A percentile compares a stretch with the other conserved stretches of the same genome.
Conservation (phyloP, 2,113 vertebrate species). For the Galbula dea region DNA sequence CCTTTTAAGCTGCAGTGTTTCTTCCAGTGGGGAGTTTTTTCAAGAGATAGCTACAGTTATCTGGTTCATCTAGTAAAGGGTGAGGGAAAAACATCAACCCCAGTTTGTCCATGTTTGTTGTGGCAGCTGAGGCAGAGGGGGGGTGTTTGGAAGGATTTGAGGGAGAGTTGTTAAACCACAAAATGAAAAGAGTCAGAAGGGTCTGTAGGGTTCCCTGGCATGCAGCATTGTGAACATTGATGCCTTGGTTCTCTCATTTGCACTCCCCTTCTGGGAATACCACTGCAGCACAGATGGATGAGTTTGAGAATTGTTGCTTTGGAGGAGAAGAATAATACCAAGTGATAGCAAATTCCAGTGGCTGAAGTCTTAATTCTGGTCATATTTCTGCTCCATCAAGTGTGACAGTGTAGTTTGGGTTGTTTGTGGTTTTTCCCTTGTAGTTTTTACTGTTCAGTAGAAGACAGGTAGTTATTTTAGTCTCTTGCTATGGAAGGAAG, state of each 20-base stretch:
- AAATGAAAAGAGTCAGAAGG: neutral
- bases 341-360: neutral
- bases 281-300: neutral
- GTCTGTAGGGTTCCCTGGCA: neutral
- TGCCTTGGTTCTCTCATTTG: constrained; percentile 27
- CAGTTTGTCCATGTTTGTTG: neutral
- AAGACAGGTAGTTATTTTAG: neutral
- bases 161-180: neutral
- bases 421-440: neutral
- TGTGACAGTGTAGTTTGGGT: neutral
- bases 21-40: neutral
- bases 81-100: neutral
- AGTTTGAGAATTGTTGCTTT: constrained; percentile 38
- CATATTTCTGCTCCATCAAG: neutral
- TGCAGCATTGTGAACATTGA: neutral
- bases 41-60: neutral
- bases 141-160: neutral
- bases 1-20: neutral
- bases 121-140: neutral
- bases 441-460: neutral
- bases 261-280: neutral
- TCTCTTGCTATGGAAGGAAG: neutral
- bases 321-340: constrained; percentile 42
- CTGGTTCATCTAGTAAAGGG: neutral
- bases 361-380: neutral